These are phyloP conservation scores for Brenthis hecate DNA, from an alignment of 2,888 invertebrate genomes.

Conservation along the genomic window DNA sequence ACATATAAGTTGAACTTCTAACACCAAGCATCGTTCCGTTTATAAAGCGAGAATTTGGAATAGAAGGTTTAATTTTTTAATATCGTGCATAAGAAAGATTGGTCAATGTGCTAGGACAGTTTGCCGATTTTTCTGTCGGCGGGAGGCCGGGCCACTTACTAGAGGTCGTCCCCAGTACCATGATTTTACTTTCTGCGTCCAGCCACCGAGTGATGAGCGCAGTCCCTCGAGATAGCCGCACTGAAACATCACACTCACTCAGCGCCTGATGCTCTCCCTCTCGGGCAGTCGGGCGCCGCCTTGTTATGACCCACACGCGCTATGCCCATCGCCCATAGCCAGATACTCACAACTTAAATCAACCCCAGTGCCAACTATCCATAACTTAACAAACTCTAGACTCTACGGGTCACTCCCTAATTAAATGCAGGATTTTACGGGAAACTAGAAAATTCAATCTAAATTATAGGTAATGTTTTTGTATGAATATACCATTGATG, in stretches of 20 bases:
- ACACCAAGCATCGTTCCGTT: constrained; percentile 75
- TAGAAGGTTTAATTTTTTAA: constrained; percentile 50
- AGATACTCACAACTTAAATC: constrained; percentile 10
- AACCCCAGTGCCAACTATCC: constrained; percentile 32
- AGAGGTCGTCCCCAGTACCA: constrained; percentile 99
- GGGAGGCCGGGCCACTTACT: constrained; percentile 88
- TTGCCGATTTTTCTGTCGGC: constrained; percentile 71
- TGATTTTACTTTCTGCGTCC: constrained; percentile 98
- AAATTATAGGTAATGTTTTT: constrained; percentile 30
- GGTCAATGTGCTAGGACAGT: constrained; percentile 78
- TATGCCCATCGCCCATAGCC: constrained; percentile 12
- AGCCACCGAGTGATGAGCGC: constrained; percentile 96
- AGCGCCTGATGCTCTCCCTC: constrained; percentile 65
- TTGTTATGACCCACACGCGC: constrained; percentile 3
- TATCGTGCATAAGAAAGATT: constrained; percentile 77
- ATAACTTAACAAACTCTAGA: constrained; percentile 28
- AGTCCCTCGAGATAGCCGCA: constrained; percentile 96
- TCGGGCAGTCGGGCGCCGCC: constrained; percentile 24
- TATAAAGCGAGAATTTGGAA: constrained; percentile 75
- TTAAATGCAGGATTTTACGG: constrained; percentile 35
- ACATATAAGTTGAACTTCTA: constrained; percentile 64
- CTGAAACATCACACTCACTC: constrained; percentile 86
- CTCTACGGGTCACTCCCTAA: constrained; percentile 31
- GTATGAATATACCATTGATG: constrained; percentile 34
- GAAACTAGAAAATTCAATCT: constrained; percentile 37